Conservation (phyloP, 1,140 invertebrate genomes). For the Calephelis nemesis region DNA sequence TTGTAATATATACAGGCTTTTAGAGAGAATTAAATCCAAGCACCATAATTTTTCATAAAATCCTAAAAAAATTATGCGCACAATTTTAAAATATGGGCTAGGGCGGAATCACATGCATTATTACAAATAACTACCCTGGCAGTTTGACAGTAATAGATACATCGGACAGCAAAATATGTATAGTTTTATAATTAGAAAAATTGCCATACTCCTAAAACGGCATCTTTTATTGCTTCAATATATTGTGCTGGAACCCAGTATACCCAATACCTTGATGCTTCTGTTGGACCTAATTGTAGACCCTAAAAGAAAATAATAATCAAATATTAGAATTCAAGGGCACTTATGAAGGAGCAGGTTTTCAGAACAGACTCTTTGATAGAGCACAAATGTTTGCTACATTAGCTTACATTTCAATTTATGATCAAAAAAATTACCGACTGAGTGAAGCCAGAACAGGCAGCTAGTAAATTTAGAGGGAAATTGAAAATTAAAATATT, state of each 20-base stretch:
- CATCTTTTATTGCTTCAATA: slow-evolving; percentile 94
- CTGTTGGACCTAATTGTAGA: slow-evolving; percentile 92
- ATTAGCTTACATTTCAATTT: no score
- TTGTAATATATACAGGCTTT: slow-evolving; percentile 16
- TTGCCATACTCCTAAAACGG: slow-evolving; percentile 93
- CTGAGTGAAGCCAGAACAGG: no score
- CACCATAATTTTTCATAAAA: slow-evolving; percentile 20
- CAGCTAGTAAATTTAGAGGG: no score
- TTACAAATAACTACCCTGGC: slow-evolving; percentile 61
- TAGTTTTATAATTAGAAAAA: slow-evolving; percentile 81
- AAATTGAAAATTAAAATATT: no score
- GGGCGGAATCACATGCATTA: slow-evolving; percentile 34
- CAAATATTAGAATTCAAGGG: not conserved
- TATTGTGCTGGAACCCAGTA: slow-evolving; percentile 97
- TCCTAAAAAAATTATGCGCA: not conserved
- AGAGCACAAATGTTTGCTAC: not conserved
- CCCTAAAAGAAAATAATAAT: slow-evolving; percentile 78
- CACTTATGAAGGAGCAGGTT: not conserved
- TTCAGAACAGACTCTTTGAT: not conserved
- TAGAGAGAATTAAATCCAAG: slow-evolving; percentile 6
- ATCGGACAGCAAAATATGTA: slow-evolving; percentile 37
- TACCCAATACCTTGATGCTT: slow-evolving; percentile 94
- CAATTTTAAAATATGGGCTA: slow-evolving; percentile 32
- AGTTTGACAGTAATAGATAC: slow-evolving; percentile 51
- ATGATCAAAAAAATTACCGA: no score